These are phyloP conservation scores for Andricus quercusramuli DNA, from an alignment of 2,888 invertebrate species.

Conservation along the genomic window DNA sequence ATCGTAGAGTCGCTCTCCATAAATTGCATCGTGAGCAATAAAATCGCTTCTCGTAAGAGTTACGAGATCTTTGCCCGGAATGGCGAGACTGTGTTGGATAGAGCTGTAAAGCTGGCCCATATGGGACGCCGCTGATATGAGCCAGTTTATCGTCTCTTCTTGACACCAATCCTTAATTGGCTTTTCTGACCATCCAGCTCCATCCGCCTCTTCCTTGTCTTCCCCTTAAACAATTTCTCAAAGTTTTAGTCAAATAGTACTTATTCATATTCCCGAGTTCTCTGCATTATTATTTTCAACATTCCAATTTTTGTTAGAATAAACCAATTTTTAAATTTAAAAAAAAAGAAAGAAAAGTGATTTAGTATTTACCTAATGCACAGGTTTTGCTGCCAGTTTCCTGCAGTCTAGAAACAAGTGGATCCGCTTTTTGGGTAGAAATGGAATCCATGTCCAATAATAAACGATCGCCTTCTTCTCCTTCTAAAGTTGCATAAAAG, in stretches of 20 bases:
- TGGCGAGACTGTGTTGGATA: conserved; percentile 70
- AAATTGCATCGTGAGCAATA: conserved; percentile 68
- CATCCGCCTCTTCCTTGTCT: conserved; percentile 65
- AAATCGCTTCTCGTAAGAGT: conserved; percentile 69
- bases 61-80: conserved; percentile 70
- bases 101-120: conserved; percentile 69
- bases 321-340: too few relatives aligned
- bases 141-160: conserved; percentile 82
- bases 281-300: background rate
- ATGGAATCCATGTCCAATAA: conserved; percentile 73
- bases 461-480: conserved; percentile 66
- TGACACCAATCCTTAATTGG: conserved; percentile 81
- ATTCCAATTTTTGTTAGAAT: background rate
- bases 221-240: conserved; percentile 60
- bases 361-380: conserved; percentile 62
- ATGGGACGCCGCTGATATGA: conserved; percentile 70
- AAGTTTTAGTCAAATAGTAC: conserved; percentile 1
- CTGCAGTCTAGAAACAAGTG: conserved; percentile 53
- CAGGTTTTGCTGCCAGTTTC: conserved; percentile 68
- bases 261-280: background rate
- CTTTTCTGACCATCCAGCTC: conserved; percentile 80
- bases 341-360: background rate
- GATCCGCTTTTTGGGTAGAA: conserved; percentile 60
- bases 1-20: conserved; percentile 71
- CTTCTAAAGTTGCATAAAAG: conserved; percentile 62